Percentiles rank a stretch among this genome's conserved stretches.
phyloP scores from a whole-genome alignment of 2,797 vertebrate species.

The Darevskia nairensis region DNA sequence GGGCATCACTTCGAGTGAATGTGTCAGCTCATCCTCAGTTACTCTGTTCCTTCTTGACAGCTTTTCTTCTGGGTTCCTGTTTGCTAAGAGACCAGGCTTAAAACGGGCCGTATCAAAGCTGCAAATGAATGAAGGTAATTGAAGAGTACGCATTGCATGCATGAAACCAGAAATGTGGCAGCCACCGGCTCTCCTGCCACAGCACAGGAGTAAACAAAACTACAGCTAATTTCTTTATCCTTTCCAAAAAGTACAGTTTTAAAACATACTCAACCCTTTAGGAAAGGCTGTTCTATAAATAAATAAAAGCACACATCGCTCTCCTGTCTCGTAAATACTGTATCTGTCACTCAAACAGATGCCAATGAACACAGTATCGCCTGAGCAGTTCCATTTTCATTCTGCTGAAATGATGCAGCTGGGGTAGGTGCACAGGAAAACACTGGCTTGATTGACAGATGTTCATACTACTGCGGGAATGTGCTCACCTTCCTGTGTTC shows the following conservation, averaged over 20 bases:
- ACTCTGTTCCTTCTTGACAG: conserved; percentile 15
- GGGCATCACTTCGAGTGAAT: background rate
- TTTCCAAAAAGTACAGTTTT: conserved; percentile 40
- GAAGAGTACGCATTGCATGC: background rate
- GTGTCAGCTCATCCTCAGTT: background rate
- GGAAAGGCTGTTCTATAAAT: conserved; percentile 51
- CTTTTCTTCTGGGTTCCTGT: background rate
- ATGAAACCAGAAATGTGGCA: background rate
- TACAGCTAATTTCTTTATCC: conserved; percentile 14
- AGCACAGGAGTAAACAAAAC: conserved; percentile 37
- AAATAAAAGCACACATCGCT: conserved; percentile 53
- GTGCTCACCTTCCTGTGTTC: conserved; percentile 5
- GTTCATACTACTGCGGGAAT: conserved; percentile 27
- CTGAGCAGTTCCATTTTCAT: conserved; percentile 61
- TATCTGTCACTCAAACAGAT: conserved; percentile 62
- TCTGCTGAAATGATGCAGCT: conserved; percentile 26
- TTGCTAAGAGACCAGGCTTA: conserved; percentile 18
- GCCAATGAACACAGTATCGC: conserved; percentile 48
- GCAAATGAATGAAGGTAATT: background rate
- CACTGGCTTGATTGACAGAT: conserved; percentile 51
- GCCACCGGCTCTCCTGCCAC: conserved; percentile 3
- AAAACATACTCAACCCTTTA: conserved; percentile 44
- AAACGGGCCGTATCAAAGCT: conserved; percentile 11
- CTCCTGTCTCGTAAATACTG: conserved; percentile 43
- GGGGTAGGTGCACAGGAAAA: conserved; percentile 31